Conservation (phyloP, 2,113 vertebrate genomes). For the Odobenus rosmarus region DNA sequence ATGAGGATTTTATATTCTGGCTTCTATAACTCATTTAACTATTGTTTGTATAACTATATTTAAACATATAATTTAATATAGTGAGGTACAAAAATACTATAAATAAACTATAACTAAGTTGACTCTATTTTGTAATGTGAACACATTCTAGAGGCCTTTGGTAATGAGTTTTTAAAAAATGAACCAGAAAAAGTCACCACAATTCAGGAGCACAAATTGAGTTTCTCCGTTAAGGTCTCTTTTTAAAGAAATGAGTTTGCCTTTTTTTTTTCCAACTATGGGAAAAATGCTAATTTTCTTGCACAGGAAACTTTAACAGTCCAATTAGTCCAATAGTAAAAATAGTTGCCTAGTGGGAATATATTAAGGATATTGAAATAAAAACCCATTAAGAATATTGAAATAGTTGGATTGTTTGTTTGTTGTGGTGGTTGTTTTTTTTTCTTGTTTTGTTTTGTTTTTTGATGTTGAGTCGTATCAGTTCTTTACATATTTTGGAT, state of each 20-base stretch:
- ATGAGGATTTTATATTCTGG: conserved; percentile 25
- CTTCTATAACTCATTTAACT: conserved; percentile 51
- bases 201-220: conserved; percentile 40
- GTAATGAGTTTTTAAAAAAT: conserved; percentile 42
- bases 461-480: not conserved
- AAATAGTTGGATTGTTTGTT: not conserved
- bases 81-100: conserved; percentile 43
- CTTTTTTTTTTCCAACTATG: conserved; percentile 48
- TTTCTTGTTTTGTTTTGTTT: not conserved
- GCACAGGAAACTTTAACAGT: conserved; percentile 71
- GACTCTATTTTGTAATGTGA: conserved; percentile 33
- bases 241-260: not conserved
- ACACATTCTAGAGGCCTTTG: not conserved
- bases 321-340: conserved; percentile 68
- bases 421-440: too few relatives aligned
- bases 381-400: not conserved
- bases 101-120: conserved; percentile 49
- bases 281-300: conserved; percentile 74
- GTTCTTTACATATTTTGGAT: not conserved
- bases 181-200: conserved; percentile 36
- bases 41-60: conserved; percentile 40
- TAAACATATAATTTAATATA: conserved; percentile 36
- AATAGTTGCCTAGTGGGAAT: conserved; percentile 71
- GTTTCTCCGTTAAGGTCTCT: not conserved
- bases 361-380: conserved; percentile 54